Evolutionary conservation across 2,113 vertebrate species (phyloP).

Genomic region (Pipa parva): DNA sequence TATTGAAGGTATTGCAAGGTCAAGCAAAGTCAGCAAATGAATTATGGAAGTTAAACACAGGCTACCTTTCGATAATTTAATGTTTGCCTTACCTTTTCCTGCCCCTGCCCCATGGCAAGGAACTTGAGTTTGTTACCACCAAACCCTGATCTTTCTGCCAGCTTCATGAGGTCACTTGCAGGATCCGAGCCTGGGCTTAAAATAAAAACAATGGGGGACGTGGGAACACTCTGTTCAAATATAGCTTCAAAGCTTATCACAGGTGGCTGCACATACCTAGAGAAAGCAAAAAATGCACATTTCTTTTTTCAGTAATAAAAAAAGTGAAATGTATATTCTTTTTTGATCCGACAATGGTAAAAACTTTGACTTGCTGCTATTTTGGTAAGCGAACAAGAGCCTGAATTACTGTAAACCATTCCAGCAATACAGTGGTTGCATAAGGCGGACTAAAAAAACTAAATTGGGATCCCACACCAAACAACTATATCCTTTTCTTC

Average conservation of each 20-base stretch:
- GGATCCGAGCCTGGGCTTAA: constrained; percentile 92
- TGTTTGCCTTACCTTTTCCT: constrained; percentile 75
- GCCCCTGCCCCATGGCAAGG: constrained; percentile 96
- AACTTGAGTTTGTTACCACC: constrained; percentile 80
- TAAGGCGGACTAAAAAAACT: neutral
- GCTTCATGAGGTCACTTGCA: constrained; percentile 82
- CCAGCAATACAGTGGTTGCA: constrained; percentile 1
- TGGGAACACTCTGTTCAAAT: constrained; percentile 83
- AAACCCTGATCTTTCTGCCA: constrained; percentile 79
- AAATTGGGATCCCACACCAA: neutral
- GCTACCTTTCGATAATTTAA: neutral
- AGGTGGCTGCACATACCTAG: constrained; percentile 89
- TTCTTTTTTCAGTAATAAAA: too few species aligned
- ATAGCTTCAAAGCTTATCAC: constrained; percentile 87
- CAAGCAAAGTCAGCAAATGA: too few species aligned
- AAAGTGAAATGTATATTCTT: too few species aligned
- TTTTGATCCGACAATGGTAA: too few species aligned
- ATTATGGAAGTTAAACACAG: too few species aligned
- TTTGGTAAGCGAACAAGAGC: too few species aligned
- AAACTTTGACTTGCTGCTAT: too few species aligned
- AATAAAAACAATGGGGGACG: constrained; percentile 89
- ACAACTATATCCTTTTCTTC: neutral
- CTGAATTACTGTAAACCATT: neutral
- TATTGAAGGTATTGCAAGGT: too few species aligned
- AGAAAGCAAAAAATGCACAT: neutral